Conservation (phyloP, 2,888 invertebrate genomes). For the Eristalis intricaria region DNA sequence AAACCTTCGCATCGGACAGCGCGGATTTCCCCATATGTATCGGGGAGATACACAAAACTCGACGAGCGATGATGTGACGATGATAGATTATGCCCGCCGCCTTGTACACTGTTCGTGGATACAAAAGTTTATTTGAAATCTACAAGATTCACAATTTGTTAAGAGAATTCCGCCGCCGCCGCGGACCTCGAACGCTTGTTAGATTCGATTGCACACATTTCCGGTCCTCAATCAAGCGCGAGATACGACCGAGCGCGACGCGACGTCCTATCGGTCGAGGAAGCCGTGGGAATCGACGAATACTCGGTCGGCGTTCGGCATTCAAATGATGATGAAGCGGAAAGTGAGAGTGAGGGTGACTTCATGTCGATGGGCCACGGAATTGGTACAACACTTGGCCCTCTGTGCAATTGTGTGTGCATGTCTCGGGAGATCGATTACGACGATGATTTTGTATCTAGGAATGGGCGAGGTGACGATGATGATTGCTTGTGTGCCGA, state of each 20-base stretch:
- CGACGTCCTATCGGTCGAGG: neutral
- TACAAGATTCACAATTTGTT: constrained; percentile 57
- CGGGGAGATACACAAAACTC: constrained; percentile 11
- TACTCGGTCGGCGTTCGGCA: neutral
- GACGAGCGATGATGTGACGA: constrained; percentile 33
- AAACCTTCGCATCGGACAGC: constrained; percentile 37
- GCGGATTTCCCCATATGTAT: constrained; percentile 36
- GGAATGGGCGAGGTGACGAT: neutral
- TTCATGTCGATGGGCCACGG: constrained; percentile 13
- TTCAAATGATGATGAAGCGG: neutral
- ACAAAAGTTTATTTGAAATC: constrained; percentile 39
- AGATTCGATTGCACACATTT: constrained; percentile 40
- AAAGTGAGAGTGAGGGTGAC: constrained; percentile 44
- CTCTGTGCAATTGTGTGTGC: neutral
- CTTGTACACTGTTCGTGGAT: constrained; percentile 49
- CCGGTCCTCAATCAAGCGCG: constrained; percentile 47
- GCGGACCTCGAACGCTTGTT: constrained; percentile 27
- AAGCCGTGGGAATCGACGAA: constrained; percentile 34
- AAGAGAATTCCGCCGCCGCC: neutral
- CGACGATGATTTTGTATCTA: neutral
- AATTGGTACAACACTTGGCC: neutral
- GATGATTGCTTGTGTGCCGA: neutral
- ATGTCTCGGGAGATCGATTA: neutral
- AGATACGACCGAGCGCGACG: neutral
- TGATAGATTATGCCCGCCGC: constrained; percentile 53